These are phyloP conservation scores for Zosterops borbonicus DNA, from an alignment of 2,113 vertebrate genomes.

Conservation along the genomic window DNA sequence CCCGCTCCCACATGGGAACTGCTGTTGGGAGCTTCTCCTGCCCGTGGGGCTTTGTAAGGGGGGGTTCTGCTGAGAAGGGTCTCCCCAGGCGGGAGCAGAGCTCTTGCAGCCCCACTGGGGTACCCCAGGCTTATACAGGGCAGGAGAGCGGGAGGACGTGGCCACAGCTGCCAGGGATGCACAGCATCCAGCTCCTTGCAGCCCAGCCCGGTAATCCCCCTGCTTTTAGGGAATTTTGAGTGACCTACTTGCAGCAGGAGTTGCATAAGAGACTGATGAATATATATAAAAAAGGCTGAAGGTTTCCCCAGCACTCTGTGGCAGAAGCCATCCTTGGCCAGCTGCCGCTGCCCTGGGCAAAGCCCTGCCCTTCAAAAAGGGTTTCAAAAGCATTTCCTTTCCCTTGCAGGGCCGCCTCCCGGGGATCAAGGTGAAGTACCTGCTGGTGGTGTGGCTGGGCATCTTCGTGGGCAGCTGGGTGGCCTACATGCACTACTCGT, in stretches of 20 bases:
- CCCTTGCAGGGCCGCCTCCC: slow-evolving; percentile 84
- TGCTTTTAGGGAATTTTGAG: slow-evolving; percentile 51
- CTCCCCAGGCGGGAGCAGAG: neutral
- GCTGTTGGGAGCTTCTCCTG: neutral
- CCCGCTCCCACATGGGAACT: rapidly evolving
- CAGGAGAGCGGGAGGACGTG: rapidly evolving
- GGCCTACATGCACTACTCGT: slow-evolving; percentile 91
- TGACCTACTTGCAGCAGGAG: slow-evolving; percentile 62
- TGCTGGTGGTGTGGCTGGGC: slow-evolving; percentile 91
- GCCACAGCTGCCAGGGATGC: rapidly evolving
- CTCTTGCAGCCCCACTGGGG: neutral
- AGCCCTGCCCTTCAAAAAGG: neutral
- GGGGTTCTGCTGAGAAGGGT: neutral
- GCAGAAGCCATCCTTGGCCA: neutral
- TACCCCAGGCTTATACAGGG: neutral
- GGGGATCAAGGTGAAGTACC: slow-evolving; percentile 90
- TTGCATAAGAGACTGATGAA: slow-evolving; percentile 39
- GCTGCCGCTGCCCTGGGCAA: rapidly evolving
- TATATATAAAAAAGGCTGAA: neutral
- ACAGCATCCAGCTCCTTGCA: neutral
- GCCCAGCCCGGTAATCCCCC: neutral
- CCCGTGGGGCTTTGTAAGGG: rapidly evolving
- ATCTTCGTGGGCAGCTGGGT: slow-evolving; percentile 92
- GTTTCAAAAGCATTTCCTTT: neutral
- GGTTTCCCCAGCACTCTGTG: neutral